Percentiles rank a stretch among this genome's conserved stretches.
Conservation (phyloP, 2,113 vertebrate genomes). For the Regulus satrapa region DNA sequence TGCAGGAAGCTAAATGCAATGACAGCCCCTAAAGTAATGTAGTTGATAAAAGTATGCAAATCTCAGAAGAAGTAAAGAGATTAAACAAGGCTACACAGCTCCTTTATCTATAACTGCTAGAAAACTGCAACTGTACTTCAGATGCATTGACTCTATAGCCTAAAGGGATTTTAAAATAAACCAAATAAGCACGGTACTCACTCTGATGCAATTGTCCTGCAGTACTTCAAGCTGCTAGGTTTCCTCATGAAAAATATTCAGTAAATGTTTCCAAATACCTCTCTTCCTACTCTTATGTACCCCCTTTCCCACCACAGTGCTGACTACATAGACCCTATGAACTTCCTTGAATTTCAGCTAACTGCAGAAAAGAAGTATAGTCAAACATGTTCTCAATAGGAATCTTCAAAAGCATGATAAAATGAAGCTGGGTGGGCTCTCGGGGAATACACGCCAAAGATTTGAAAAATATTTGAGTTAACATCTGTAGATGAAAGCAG, state of each 20-base stretch:
- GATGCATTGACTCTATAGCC: not conserved
- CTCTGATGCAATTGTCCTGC: constrained; percentile 11
- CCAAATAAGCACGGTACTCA: not conserved
- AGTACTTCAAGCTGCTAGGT: not conserved
- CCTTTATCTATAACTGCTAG: constrained; percentile 12
- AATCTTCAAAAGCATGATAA: not conserved
- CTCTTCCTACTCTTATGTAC: not conserved
- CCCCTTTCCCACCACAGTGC: not conserved
- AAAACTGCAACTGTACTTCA: constrained; percentile 18
- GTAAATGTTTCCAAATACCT: not conserved
- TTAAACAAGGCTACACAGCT: constrained; percentile 27
- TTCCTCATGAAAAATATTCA: constrained; percentile 19
- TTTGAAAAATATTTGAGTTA: constrained; percentile 50
- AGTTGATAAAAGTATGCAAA: constrained; percentile 49
- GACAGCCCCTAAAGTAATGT: constrained; percentile 48
- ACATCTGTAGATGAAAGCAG: constrained; percentile 61
- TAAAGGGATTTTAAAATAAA: constrained; percentile 47
- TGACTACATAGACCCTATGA: not conserved
- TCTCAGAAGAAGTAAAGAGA: constrained; percentile 46
- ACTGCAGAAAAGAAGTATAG: not conserved
- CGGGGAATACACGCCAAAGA: not conserved
- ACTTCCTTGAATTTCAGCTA: not conserved
- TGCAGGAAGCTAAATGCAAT: constrained; percentile 64
- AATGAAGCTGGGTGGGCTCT: not conserved
- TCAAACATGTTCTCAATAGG: not conserved